These are phyloP conservation scores for Dipodomys spectabilis DNA, from an alignment of 2,113 vertebrate species.

Conservation along the genomic window DNA sequence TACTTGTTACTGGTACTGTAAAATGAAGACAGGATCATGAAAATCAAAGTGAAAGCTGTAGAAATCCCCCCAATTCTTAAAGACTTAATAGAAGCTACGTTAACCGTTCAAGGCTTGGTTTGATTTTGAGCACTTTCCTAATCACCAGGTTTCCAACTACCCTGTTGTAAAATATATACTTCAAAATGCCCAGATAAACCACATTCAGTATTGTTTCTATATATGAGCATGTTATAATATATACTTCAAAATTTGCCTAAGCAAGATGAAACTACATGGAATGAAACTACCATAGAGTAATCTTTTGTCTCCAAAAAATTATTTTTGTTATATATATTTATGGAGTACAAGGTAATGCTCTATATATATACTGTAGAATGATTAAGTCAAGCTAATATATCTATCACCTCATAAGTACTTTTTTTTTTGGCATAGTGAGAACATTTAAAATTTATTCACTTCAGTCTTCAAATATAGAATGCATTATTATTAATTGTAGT, in stretches of 20 bases:
- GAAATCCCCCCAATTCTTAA: not conserved
- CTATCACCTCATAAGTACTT: not conserved
- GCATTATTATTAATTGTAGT: not conserved
- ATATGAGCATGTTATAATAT: not conserved
- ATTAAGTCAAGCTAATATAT: not conserved
- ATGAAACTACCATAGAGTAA: not conserved
- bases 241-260: not conserved
- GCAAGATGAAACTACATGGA: not conserved
- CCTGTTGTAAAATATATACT: not conserved
- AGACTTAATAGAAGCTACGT: not conserved
- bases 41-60: conserved; percentile 66
- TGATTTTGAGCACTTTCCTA: not conserved
- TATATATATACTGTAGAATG: not conserved
- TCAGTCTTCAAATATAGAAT: not conserved
- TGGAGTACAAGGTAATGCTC: not conserved
- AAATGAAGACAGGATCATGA: conserved; percentile 47
- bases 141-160: not conserved
- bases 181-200: not conserved
- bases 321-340: not conserved
- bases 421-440: not conserved
- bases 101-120: not conserved
- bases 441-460: not conserved
- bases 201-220: not conserved
- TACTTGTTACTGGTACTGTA: conserved; percentile 68
- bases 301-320: not conserved